Conservation (phyloP, 2,113 vertebrate species). For the Rafetus swinhoei region DNA sequence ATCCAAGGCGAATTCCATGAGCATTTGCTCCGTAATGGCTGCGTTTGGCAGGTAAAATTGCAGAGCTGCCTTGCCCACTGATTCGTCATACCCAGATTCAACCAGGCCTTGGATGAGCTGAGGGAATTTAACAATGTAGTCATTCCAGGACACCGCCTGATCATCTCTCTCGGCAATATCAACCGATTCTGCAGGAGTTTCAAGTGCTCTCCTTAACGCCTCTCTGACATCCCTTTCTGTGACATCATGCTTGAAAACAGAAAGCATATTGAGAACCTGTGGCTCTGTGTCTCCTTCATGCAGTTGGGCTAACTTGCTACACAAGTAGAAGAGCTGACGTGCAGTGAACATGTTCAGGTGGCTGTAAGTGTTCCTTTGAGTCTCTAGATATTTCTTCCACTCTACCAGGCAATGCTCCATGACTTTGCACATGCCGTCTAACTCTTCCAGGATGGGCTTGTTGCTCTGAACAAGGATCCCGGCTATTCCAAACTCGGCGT, state of each 20-base stretch:
- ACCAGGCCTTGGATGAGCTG: neutral
- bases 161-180: accelerated
- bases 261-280: constrained; percentile 75
- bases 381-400: constrained; percentile 74
- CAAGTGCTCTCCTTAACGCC: neutral
- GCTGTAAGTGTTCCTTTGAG: constrained; percentile 70
- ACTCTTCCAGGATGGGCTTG: constrained; percentile 64
- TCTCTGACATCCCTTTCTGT: constrained; percentile 58
- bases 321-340: constrained; percentile 80
- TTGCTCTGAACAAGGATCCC: constrained; percentile 30
- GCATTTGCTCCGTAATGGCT: neutral
- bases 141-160: neutral
- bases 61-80: neutral
- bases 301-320: constrained; percentile 68
- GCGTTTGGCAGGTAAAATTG: neutral
- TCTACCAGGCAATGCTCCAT: constrained; percentile 77
- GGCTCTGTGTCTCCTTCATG: constrained; percentile 31
- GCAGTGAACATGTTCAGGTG: constrained; percentile 80
- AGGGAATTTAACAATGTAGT: neutral
- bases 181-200: neutral
- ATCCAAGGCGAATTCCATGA: neutral
- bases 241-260: constrained; percentile 72
- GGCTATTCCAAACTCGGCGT: constrained; percentile 57
- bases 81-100: neutral
- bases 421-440: constrained; percentile 65